Evolutionary conservation across 1,140 invertebrate genomes (phyloP), one percentile per base, ranked within the genome.

Genomic region (Heliothis virescens): DNA sequence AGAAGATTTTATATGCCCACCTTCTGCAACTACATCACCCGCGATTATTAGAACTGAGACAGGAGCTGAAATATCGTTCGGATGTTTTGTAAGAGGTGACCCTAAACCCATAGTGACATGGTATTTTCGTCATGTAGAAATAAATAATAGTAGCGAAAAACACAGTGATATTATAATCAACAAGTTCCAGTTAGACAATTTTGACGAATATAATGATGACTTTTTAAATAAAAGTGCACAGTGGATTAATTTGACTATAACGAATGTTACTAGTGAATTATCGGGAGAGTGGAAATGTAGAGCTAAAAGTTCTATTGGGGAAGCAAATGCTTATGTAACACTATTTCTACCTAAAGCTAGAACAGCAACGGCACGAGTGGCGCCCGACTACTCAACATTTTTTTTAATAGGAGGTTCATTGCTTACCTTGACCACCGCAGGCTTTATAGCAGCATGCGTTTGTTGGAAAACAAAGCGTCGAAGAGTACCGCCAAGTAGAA

Each of bases 71-170:
- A 91, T 94, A 48, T 97, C 97, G 21, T 96, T 99, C 65, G 96
- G 97, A n/a, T 99, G 98, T 87, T 95, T 96, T 60, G 96, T 97
- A 0, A 96, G 94, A 10, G 98, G 98, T 0, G 97, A 98, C 91
- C 98, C 98, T 0, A 95, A 97, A 86, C 98, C 98, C 0, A 96
- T 96, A 84, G 96, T 98, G 10, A 96, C 96, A 67, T 99, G 98
- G 98, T 95, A 97, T 10, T 95, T 97, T 57, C 97, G 97, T 85
- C 97, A 97, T 57, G 76, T 75, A 52, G 85, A 90, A 85, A 82
- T 92, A 50, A 83, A 82, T 47, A 93, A 94, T 72, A 85, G 83
- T 62, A 91, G 89, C 10, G 82, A 77, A 65, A 89, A 87, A 79
- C 80, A 87, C 78, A 91, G 86, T 87, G 88, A 90, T 79, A 85